Percentiles rank a stretch among this genome's conserved stretches.
These are phyloP conservation scores for Poeciliopsis occidentalis DNA, from an alignment of 2,113 vertebrate species.

Conservation along the genomic window DNA sequence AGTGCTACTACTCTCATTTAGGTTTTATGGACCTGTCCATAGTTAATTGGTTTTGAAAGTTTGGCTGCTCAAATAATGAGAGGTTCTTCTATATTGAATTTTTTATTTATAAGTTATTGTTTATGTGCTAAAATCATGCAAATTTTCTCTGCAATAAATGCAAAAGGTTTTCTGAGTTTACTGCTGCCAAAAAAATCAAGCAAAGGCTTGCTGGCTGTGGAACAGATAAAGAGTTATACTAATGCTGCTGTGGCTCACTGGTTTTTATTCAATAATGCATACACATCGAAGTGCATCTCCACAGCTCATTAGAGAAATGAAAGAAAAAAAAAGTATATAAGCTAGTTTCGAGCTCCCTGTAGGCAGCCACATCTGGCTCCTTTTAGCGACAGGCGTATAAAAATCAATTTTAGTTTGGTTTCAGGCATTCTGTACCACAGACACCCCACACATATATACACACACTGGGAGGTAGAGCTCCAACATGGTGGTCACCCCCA, in stretches of 20 bases:
- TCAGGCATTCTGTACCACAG: slow-evolving; percentile 52
- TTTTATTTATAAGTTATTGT: slow-evolving; percentile 53
- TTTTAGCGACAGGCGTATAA: slow-evolving; percentile 75
- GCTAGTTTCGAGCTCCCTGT: slow-evolving; percentile 56
- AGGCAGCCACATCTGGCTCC: slow-evolving; percentile 76
- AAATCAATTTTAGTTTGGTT: slow-evolving; percentile 71
- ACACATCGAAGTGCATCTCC: slow-evolving; percentile 21
- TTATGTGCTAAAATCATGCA: slow-evolving; percentile 50
- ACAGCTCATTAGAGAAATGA: slow-evolving; percentile 59
- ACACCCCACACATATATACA: slow-evolving; percentile 47
- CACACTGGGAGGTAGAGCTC: slow-evolving; percentile 65
- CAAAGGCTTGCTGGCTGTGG: not conserved
- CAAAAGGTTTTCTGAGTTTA: slow-evolving; percentile 33
- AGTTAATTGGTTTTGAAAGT: too few species aligned
- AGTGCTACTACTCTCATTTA: not conserved
- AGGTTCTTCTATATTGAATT: slow-evolving; percentile 42
- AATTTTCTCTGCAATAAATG: slow-evolving; percentile 33
- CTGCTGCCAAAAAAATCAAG: slow-evolving; percentile 1
- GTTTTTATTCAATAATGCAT: slow-evolving; percentile 15
- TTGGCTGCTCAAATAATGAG: slow-evolving; percentile 39
- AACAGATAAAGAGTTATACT: not conserved
- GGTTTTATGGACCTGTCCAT: too few species aligned
- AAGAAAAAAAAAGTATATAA: slow-evolving; percentile 57
- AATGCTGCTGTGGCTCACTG: slow-evolving; percentile 17
- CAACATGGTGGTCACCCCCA: slow-evolving; percentile 72